Evolutionary conservation across 2,113 vertebrate species (phyloP), one percentile per base, ranked within the genome.

Genomic region (Tychaedon coryphoeus): DNA sequence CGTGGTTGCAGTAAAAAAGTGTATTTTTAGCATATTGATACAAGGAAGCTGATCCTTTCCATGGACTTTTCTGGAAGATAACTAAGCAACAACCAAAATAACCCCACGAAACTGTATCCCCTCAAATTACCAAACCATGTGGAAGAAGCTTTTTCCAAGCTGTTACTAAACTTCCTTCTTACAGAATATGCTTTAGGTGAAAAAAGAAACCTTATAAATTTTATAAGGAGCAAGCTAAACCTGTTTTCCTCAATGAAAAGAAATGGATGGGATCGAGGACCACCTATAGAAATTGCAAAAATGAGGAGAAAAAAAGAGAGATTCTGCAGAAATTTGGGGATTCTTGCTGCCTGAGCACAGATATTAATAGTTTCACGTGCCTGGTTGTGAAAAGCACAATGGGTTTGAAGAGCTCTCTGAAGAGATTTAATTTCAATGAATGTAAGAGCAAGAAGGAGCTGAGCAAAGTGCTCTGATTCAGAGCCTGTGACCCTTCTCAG

Each of bases 21-120:
- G 26, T 70, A 90, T 61, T 89, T 88, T 75, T 79, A 64, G 53
- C 43, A 36, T 56, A 34, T 54, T 71, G 70, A 26, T 78, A 60
- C 19, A n/a, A 71, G 73, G 36, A 85, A 47, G n/a, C 40, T 1
- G 3, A 87, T 72, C 74, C 43, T 90, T 85, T 61, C 18, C 72
- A 12, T 57, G 60, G 89, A 83, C 22, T 80, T 64, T 86, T 80
- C 78, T 67, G 72, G 56, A 90, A 93, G 64, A 94, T 50, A 91
- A n/a, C 83, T 92, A 82, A 88, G 87, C 64, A 96, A 75, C 83
- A 90, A 36, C 57, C 66, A 86, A 93, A 82, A 92, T 82, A 95
- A 72, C 64, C 69, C 78, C 67, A 19, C 42, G 34, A 71, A 90
- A 66, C 42, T 74, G 54, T 86, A 58, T 62, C 48, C 50, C 62